Percentiles rank a stretch among this genome's conserved stretches.
Conservation (phyloP, 2,113 vertebrate species). For the Nansenia antarctica region DNA sequence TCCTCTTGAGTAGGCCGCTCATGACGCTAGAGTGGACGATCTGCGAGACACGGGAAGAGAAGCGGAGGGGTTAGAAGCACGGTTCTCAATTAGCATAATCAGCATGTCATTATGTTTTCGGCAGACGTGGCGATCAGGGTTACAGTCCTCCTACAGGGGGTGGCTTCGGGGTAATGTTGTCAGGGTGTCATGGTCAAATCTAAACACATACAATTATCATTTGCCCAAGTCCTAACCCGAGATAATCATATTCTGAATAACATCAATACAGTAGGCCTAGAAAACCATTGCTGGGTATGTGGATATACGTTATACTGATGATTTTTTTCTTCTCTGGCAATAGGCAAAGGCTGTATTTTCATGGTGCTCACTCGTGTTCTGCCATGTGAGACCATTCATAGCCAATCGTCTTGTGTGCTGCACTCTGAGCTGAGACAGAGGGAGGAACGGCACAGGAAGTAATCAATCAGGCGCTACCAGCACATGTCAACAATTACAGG, state of each 20-base stretch:
- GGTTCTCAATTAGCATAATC: not conserved
- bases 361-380: no score
- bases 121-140: no score
- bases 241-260: not conserved
- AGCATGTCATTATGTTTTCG: no score
- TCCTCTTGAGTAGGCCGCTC: slow-evolving; percentile 92
- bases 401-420: no score
- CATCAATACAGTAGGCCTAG: no score
- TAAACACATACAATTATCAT: not conserved
- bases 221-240: no score
- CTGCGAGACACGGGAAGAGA: slow-evolving; percentile 59
- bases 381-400: no score
- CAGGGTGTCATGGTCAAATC: not conserved
- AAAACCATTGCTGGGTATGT: no score
- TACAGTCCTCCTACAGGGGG: not conserved
- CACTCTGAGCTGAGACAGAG: slow-evolving; percentile 50
- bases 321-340: not conserved
- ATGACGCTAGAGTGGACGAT: slow-evolving; percentile 78
- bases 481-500: slow-evolving; percentile 72
- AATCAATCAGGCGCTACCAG: slow-evolving; percentile 68
- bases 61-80: slow-evolving; percentile 23
- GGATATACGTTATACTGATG: no score
- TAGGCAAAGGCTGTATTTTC: no score
- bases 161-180: slow-evolving; percentile 9
- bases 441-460: slow-evolving; percentile 62